Evolutionary conservation across 2,797 vertebrate genomes (phyloP), one percentile per base, ranked within the genome.

Genomic region (Varecia variegata): DNA sequence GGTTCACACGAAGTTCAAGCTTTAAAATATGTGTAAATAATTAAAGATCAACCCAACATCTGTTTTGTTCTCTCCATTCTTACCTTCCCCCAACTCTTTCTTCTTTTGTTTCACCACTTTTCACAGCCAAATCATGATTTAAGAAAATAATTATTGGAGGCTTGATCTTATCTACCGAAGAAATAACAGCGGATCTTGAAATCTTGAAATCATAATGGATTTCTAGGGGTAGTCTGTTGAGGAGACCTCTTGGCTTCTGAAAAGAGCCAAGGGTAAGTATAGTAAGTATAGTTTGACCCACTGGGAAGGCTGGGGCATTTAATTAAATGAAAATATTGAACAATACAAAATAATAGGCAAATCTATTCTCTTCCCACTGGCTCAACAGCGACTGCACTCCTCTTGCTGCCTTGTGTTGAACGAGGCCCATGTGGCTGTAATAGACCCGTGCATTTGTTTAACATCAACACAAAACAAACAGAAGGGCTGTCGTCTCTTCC

Each of bases 391-490:
- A 93, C 79, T 32, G 14, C 32, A 62, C 92, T 93, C 21, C 54
- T 89, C 12, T 90, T 91, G 67, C 74, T 91, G 56, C 38, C 35
- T 92, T 32, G 56, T 96, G 68, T 96, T 97, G 56, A 96, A 68
- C 43, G 83, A 50, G 56, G 83, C 56, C 38, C n/a, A 0, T 30
- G 23, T 85, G 45, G n/a, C 50, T 94, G 32, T 47, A 86, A 60
- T 8, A 94, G 13, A 70, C 45, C 94, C 17, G 0, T 50, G 32
- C 95, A 50, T 35, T 83, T 85, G 73, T 35, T 89, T 85, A 97
- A 89, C 38, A 97, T 60, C 73, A 76, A 70, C 71, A 97, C 65
- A 94, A 98, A 98, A 95, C 65, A 97, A 97, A 94, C 35, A 96
- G 56, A 97, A 32, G 8, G 96, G 52, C 38, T 95, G 35, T 84